Evolutionary conservation across 2,113 vertebrate genomes (phyloP), one percentile per base, ranked within the genome.

Genomic region (Pleuronectes platessa): DNA sequence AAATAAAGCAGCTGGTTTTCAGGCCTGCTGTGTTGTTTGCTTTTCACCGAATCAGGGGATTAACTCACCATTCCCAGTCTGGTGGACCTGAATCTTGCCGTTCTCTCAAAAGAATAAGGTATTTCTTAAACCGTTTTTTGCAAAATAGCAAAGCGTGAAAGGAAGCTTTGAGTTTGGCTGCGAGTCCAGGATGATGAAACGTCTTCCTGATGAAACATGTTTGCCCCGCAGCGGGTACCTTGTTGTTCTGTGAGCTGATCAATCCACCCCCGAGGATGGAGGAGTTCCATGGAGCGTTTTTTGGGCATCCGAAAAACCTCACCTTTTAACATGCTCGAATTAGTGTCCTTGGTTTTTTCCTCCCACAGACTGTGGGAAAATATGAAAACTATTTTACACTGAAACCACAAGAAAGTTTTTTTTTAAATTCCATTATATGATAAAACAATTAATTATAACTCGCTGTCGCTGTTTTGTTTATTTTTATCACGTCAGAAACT

Each of bases 211-310:
- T 65, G 31, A 74, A 60, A 69, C 51, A 23, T 37, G 64, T 74
- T 78, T 35, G 74, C 79, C 79, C 53, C 51, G 31, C 59, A 88
- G 87, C 26, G 31, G 64, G 37, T 59, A 49, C 68, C 76, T 42
- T 84, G 56, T 76, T 75, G 61, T 67, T 73, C 76, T 80, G 60
- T 87, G 79, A 59, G 81, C 75, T 90, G 75, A 89, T 89, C 81
- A 84, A 77, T 83, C 78, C 74, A 73, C 86, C 75, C 86, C 61
- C 65, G 81, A 88, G 90, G 86, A 79, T 8, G 6, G 14, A 68
- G 70, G 21, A 18, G 51, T 61, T 83, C 27, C 60, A 11, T 54
- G 17, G 61, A 24, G 49, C 56, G 54, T 55, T 78, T 80, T 65
- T 80, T 65, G 14, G 58, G 68, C 24, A 54, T 60, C 35, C 55